These are phyloP conservation scores for Aldrovandia affinis DNA, from an alignment of 2,797 vertebrate genomes.

Conservation along the genomic window DNA sequence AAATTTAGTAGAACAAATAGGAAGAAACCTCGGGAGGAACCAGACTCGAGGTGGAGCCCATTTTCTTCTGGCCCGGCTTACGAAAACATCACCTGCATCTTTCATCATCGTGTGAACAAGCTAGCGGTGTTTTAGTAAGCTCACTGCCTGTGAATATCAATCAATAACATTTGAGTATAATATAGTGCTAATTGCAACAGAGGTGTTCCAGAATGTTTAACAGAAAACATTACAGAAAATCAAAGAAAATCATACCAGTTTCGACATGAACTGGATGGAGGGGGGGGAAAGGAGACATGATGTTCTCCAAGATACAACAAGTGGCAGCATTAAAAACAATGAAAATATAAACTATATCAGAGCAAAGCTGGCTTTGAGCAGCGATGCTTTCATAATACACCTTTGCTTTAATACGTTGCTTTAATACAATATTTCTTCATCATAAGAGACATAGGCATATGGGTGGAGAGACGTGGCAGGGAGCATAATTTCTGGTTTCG, in stretches of 20 bases:
- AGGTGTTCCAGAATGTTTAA: neutral
- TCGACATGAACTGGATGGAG: neutral
- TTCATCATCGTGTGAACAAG: neutral
- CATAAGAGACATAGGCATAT: neutral
- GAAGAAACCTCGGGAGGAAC: no score
- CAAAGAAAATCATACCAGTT: neutral
- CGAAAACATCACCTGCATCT: neutral
- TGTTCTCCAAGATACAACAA: neutral
- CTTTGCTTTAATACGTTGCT: neutral
- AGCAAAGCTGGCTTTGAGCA: neutral
- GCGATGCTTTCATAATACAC: neutral
- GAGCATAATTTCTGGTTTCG: neutral
- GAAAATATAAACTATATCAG: neutral
- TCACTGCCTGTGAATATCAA: no score
- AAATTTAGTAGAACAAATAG: no score
- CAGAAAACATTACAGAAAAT: neutral
- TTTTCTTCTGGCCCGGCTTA: no score
- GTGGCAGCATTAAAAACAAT: neutral
- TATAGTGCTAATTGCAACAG: neutral
- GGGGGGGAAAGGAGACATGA: neutral
- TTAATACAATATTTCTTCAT: neutral
- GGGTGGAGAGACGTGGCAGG: constrained; percentile 18
- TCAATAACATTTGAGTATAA: neutral
- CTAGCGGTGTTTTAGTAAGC: neutral
- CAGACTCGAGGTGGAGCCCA: no score